Base-by-base conservation (phyloP, 2,797 vertebrate species). In the Yasuhikotakia modesta region DNA sequence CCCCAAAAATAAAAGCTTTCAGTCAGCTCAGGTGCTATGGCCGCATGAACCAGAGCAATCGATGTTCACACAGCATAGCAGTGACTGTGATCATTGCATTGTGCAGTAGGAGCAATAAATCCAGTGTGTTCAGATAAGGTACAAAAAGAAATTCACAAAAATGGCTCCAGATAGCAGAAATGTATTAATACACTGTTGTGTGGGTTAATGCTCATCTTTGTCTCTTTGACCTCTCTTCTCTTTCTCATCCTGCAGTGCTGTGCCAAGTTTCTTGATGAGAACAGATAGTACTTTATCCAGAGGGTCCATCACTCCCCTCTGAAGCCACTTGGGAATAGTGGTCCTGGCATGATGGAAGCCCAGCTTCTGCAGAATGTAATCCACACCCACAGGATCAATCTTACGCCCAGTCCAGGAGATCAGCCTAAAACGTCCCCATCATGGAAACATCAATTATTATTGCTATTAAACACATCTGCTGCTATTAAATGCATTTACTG, bases 311-410 rank as follows among this genome's bases (percentile, higher is more conserved):
- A 99, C 96, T 0, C 98, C 98, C 19, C 98, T 93, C 87, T 99
- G 98, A 84, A 99, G 95, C 98, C 98, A 99, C 88, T 99, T 99
- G n/a, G 98, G 98, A 86, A 99, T 99, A 2, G 98, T 99, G 39
- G 97, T 99, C 91, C 98, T 95, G 79, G 98, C 98, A 16, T 99
- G 98, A 88, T 99, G 97, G 90, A 99, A 99, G 82, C 98, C 98
- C 80, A 99, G 87, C 79, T 99, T 99, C 84, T 99, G 98, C 76
- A 99, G 92, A 84, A 99, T 98, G 90, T 99, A 99, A 89, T 99
- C 98, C 86, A 99, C 98, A 0, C 98, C 97, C 57, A 99, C 98
- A 0, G 97, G 97, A 88, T 99, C 97, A 5, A 99, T 99, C 89
- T 98, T 99, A 52, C 97, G 95, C 66, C 98, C 98, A 2, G 98